Conservation (phyloP, 2,113 vertebrate species). For the Misgurnus mizolepis region DNA sequence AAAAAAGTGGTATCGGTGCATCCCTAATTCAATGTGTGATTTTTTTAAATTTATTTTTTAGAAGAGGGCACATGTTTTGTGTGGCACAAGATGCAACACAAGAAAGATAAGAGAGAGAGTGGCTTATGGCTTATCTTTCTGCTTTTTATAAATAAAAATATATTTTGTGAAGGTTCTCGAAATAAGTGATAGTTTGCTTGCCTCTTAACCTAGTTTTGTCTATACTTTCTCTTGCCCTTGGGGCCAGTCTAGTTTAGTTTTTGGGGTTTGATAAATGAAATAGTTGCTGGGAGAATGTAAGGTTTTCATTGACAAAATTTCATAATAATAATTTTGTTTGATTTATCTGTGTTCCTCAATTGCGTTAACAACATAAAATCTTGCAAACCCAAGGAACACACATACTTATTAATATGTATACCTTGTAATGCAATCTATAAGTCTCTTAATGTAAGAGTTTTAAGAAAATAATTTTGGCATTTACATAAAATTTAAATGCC, state of each 20-base stretch:
- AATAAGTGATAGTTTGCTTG: conserved; percentile 46
- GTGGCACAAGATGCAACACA: conserved; percentile 14
- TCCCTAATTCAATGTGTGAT: too few species aligned
- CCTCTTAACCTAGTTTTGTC: conserved; percentile 46
- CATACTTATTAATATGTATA: too few species aligned
- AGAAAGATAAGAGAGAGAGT: not conserved
- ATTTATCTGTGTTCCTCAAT: not conserved
- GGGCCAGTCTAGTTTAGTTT: conserved; percentile 35
- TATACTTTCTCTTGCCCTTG: conserved; percentile 32
- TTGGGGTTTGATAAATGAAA: conserved; percentile 37
- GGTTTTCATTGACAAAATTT: not conserved
- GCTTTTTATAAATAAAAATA: conserved; percentile 20
- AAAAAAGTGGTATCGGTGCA: too few species aligned
- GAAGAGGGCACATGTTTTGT: not conserved
- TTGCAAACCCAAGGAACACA: too few species aligned
- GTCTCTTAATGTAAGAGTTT: too few species aligned
- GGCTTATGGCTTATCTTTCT: conserved; percentile 1
- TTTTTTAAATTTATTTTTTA: too few species aligned
- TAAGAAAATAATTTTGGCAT: too few species aligned
- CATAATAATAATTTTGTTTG: not conserved
- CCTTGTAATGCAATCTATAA: too few species aligned
- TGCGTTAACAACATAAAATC: not conserved
- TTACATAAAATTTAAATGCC: too few species aligned
- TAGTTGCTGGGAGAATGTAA: conserved; percentile 37
- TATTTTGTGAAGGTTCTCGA: not conserved